These are phyloP conservation scores for Mergus octosetaceus DNA, from an alignment of 2,797 vertebrate species.

Conservation along the genomic window DNA sequence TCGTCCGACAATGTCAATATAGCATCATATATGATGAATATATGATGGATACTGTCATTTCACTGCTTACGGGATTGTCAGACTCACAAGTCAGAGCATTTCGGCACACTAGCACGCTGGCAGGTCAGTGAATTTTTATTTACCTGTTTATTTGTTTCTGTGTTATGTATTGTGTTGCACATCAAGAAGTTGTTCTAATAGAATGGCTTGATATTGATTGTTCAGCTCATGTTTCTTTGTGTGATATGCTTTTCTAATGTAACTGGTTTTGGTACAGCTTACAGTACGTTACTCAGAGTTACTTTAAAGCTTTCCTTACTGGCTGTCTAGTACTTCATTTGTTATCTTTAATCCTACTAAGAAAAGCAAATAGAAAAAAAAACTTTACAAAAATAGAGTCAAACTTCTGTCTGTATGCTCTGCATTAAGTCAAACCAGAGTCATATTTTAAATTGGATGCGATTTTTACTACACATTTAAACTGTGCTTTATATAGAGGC, in stretches of 20 bases:
- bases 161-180: neutral
- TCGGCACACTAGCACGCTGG: conserved; percentile 98
- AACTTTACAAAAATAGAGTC: neutral
- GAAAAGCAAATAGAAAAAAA: neutral
- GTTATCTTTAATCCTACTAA: neutral
- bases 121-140: conserved; percentile 83
- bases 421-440: neutral
- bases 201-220: rapidly evolving
- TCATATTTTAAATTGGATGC: neutral
- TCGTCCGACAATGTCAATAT: conserved; percentile 98
- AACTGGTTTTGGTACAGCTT: neutral
- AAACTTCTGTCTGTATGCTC: neutral
- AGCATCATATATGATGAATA: conserved; percentile 99
- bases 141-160: neutral
- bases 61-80: conserved; percentile 96
- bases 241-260: neutral
- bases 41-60: conserved; percentile 99
- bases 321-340: neutral
- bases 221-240: neutral
- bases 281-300: neutral
- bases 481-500: neutral
- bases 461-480: neutral
- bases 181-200: neutral
- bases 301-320: neutral
- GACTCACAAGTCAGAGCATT: conserved; percentile 99